Percentiles rank a stretch among this genome's conserved stretches.
Evolutionary conservation across 2,113 vertebrate species (phyloP).

Genomic region (Mixornis gularis): DNA sequence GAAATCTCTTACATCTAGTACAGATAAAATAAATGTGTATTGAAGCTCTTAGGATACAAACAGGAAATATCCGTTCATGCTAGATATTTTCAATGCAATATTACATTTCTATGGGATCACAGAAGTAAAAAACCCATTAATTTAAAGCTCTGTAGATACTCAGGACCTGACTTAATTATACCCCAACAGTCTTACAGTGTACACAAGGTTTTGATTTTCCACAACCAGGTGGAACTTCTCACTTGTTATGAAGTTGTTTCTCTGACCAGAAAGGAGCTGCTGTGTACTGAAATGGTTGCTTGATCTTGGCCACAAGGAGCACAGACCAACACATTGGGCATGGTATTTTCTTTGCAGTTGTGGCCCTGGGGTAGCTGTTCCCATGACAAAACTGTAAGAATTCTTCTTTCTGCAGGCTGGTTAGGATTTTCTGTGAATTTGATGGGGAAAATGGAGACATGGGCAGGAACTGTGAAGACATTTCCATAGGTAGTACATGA

Average conservation of each 20-base stretch:
- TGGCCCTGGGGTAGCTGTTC: background rate
- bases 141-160: background rate
- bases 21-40: background rate
- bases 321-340: accelerated
- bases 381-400: background rate
- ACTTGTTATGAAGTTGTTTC: background rate
- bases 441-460: background rate
- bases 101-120: background rate
- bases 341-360: background rate
- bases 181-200: background rate
- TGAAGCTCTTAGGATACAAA: background rate
- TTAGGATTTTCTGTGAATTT: background rate
- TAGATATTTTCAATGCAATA: background rate
- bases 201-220: background rate
- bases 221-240: background rate
- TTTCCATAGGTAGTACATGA: background rate
- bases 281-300: background rate
- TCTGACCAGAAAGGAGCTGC: background rate
- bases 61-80: background rate
- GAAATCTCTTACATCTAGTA: background rate
- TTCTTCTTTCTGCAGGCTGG: background rate
- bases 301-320: background rate
- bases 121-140: background rate
- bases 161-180: background rate
- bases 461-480: background rate